phyloP scores from a whole-genome alignment of 2,797 vertebrate genomes.

The Lates japonicus region DNA sequence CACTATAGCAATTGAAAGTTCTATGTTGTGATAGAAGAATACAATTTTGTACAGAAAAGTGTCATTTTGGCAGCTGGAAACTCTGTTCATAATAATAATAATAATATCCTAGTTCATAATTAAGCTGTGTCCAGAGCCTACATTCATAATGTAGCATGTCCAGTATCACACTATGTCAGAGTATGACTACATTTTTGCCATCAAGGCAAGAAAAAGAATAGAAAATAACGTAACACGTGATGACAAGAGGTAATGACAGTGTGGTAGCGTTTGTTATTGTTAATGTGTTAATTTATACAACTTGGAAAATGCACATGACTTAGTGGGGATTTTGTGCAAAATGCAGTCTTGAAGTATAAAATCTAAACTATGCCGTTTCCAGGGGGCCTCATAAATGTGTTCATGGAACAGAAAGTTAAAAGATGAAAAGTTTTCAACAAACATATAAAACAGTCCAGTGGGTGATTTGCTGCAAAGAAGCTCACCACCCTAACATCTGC shows the following conservation, averaged over 20 bases:
- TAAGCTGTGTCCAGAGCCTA: neutral
- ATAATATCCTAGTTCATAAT: neutral
- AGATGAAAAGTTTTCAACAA: neutral
- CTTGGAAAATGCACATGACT: neutral
- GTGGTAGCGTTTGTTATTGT: no score
- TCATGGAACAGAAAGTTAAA: no score
- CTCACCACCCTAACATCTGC: neutral
- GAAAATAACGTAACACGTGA: neutral
- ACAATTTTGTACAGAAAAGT: neutral
- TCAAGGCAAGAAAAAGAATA: neutral
- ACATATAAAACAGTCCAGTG: neutral
- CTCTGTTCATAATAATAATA: no score
- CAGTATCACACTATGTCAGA: no score
- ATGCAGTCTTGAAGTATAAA: no score
- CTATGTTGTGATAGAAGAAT: neutral
- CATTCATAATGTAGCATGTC: neutral
- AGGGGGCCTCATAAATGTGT: neutral
- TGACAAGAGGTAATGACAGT: neutral
- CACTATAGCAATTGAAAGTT: constrained; percentile 9
- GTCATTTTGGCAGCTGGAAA: neutral
- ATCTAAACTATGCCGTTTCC: no score
- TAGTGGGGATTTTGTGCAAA: neutral
- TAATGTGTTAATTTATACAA: neutral
- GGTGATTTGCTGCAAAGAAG: neutral
- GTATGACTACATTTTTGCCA: no score